A percentile compares a stretch with the other conserved stretches of the same genome.
These are phyloP conservation scores for Unio delphinus DNA, from an alignment of 2,888 invertebrate species.

Conservation along the genomic window DNA sequence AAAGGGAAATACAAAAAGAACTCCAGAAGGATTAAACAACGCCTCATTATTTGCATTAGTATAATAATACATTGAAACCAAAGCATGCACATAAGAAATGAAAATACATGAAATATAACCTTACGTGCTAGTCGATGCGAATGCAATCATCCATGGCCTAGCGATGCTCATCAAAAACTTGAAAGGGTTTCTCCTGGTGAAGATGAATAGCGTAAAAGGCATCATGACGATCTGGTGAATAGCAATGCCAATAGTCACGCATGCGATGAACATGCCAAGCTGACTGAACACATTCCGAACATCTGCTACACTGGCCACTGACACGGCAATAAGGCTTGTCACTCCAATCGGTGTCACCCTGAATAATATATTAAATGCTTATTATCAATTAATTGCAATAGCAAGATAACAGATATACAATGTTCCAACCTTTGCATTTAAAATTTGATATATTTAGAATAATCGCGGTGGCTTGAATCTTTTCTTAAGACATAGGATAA, in stretches of 20 bases:
- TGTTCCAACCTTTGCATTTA: no score
- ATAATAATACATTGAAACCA: no score
- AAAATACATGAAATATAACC: conserved; percentile 7
- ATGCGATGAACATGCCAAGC: conserved; percentile 53
- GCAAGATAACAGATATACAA: no score
- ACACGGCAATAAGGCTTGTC: conserved; percentile 55
- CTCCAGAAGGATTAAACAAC: no score
- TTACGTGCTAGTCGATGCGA: conserved; percentile 65
- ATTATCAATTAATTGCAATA: not conserved
- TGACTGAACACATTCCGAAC: conserved; percentile 43
- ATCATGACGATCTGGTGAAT: conserved; percentile 51
- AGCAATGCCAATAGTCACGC: conserved; percentile 47
- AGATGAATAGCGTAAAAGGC: conserved; percentile 38
- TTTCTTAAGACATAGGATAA: no score
- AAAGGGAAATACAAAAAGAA: no score
- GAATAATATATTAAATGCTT: conserved; percentile 4
- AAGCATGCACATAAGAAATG: no score
- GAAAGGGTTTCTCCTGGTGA: conserved; percentile 58
- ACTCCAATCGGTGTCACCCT: conserved; percentile 61
- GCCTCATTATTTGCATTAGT: no score
- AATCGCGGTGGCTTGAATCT: no score
- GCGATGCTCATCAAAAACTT: conserved; percentile 41
- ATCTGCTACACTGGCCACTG: conserved; percentile 48
- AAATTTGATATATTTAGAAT: no score
- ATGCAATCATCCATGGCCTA: conserved; percentile 56